Conservation (phyloP, 2,113 vertebrate species). For the Spea bombifrons region DNA sequence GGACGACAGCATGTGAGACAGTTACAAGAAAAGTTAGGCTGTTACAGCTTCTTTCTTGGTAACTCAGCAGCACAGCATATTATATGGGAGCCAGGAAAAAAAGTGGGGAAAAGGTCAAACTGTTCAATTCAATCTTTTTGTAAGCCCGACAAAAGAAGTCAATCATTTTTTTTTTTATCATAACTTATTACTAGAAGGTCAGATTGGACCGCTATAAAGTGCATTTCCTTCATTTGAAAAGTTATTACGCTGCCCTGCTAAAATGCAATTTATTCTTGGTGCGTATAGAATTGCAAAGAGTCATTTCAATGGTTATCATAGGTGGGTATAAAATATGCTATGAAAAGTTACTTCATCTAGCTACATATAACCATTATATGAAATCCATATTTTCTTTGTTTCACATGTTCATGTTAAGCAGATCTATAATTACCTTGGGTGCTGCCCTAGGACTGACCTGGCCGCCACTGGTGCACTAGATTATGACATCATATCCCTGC, state of each 20-base stretch:
- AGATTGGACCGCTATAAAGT: slow-evolving; percentile 56
- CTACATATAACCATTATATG: too few relatives aligned
- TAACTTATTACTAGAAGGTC: slow-evolving; percentile 61
- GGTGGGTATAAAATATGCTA: not conserved
- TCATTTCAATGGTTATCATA: not conserved
- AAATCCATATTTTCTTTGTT: too few relatives aligned
- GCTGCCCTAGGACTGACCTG: too few relatives aligned
- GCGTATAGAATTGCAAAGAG: not conserved
- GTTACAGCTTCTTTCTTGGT: slow-evolving; percentile 49
- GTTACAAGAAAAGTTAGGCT: slow-evolving; percentile 10
- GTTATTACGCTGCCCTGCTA: slow-evolving; percentile 56
- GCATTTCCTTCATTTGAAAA: slow-evolving; percentile 54
- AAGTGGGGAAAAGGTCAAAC: slow-evolving; percentile 59
- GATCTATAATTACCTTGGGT: too few relatives aligned
- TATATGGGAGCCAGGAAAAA: slow-evolving; percentile 53
- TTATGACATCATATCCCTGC: too few relatives aligned
- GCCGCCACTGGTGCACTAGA: too few relatives aligned
- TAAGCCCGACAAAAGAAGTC: slow-evolving; percentile 55
- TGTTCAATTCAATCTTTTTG: slow-evolving; percentile 57
- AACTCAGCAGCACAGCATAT: slow-evolving; percentile 61
- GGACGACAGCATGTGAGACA: not conserved
- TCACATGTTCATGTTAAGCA: too few relatives aligned
- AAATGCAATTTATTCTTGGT: slow-evolving; percentile 50
- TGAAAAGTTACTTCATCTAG: too few relatives aligned
- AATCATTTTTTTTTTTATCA: slow-evolving; percentile 58